Conservation (phyloP, 2,888 invertebrate genomes). For the Ptychoptera contaminata region DNA sequence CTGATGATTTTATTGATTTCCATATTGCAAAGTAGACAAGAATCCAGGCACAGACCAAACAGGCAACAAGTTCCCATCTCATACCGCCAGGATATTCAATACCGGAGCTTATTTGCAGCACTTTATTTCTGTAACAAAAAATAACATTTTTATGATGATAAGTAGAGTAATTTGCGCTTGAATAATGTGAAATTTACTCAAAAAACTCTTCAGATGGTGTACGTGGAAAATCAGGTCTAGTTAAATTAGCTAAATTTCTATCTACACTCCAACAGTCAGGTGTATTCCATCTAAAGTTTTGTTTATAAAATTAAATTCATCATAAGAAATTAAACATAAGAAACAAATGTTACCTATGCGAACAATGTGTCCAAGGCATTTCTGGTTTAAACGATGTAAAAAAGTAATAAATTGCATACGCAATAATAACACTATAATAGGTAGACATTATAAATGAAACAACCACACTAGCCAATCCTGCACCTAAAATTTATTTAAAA, state of each 20-base stretch:
- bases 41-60: constrained; percentile 83
- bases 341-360: constrained; percentile 38
- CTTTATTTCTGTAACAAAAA: constrained; percentile 54
- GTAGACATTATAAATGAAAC: constrained; percentile 91
- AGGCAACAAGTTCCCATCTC: constrained; percentile 79
- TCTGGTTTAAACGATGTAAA: constrained; percentile 76
- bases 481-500: constrained; percentile 42
- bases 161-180: neutral
- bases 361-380: constrained; percentile 81
- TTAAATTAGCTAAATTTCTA: constrained; percentile 37
- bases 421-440: constrained; percentile 90
- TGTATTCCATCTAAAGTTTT: constrained; percentile 46
- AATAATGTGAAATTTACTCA: constrained; percentile 46
- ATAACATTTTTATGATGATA: constrained; percentile 1
- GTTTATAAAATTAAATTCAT: too few species aligned
- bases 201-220: constrained; percentile 87
- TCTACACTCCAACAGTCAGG: constrained; percentile 65
- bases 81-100: constrained; percentile 68
- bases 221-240: constrained; percentile 53
- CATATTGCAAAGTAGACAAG: constrained; percentile 91
- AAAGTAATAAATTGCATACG: constrained; percentile 86
- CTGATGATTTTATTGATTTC: constrained; percentile 92
- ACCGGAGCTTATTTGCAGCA: constrained; percentile 68
- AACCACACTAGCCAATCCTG: constrained; percentile 84
- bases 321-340: too few species aligned